Evolutionary conservation across 2,797 vertebrate genomes (phyloP).

Genomic region (Sebastes variabilis): DNA sequence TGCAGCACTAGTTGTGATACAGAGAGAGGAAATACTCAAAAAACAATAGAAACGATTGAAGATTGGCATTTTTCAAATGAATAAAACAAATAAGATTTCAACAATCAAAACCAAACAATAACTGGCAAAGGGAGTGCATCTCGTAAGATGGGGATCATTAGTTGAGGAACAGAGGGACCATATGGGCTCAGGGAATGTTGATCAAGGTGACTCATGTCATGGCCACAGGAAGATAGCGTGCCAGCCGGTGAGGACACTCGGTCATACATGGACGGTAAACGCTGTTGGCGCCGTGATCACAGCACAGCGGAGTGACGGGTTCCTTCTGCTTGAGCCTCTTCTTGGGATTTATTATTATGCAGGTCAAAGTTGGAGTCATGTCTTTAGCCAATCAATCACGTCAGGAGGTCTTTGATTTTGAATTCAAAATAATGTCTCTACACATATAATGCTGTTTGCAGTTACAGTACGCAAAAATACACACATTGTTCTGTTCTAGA

Average conservation of each 20-base stretch:
- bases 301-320: conserved; percentile 20
- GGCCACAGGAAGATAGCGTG: conserved; percentile 70
- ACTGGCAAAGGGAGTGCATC: neutral
- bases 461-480: neutral
- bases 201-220: conserved; percentile 78
- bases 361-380: neutral
- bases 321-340: conserved; percentile 11
- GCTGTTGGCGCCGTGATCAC: conserved; percentile 32
- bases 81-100: neutral
- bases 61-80: neutral
- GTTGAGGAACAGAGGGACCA: conserved; percentile 63
- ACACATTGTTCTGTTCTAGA: conserved; percentile 14
- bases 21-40: neutral
- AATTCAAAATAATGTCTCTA: neutral
- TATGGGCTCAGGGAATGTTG: conserved; percentile 70
- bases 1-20: too few species aligned
- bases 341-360: neutral
- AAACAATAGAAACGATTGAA: neutral
- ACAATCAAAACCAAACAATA: neutral
- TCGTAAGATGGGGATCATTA: conserved; percentile 40
- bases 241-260: conserved; percentile 46
- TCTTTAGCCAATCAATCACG: neutral
- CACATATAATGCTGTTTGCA: neutral
- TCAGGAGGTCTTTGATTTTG: neutral
- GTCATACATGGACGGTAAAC: conserved; percentile 40